Evolutionary conservation across 92 coral and sea anemone genomes (phyloP), one percentile per base, ranked within the genome.

Genomic region (Chrysogorgia sp.): DNA sequence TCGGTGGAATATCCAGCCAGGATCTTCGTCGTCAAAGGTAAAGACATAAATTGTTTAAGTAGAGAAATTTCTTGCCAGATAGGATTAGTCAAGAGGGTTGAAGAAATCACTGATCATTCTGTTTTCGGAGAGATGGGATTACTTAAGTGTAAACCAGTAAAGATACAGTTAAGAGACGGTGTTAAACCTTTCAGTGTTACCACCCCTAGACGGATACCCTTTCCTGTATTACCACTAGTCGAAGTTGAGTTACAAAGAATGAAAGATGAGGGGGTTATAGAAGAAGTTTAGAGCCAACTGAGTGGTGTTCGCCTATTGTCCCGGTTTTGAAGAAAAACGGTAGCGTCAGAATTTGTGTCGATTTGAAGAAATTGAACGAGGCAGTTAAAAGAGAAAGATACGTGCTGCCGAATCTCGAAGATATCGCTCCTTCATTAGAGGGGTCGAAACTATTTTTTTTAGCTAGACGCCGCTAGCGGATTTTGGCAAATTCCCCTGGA

Each of bases 251-350:
- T 82, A 13, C 66, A 62, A 28, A 52, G 75, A 32, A 86, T 86
- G 86, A 58, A 76, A 43, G 75, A 58, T 35, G 84, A 83, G 26
- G 87, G 82, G 20, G 77, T 87, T 29, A 87, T 83, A 24, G 75
- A 72, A 56, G 77, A 79, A 43, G 76, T 87, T n/a, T 62, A 23
- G 47, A 87, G 71, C 85, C 91, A 26, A 87, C 85, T 0, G 85
- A 87, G n/a, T 87, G 91, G 88, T 83, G 88, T 66, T 85, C 91
- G 48, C 88, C 88, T 22, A 75, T 79, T 77, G 82, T 83, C 23
- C 83, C 53, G 0, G 81, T 81, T 8, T 67, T 67, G 9, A 85
- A 74, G 24, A 63, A 81, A 53, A 81, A 81, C 53, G 79, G 83
- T 7, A 26, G 74, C 10, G 40, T 77, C n/a, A 33, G 87, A 15